A percentile compares a stretch with the other conserved stretches of the same genome.
These are phyloP conservation scores for Cariama cristata DNA, from an alignment of 2,113 vertebrate species.

Conservation along the genomic window DNA sequence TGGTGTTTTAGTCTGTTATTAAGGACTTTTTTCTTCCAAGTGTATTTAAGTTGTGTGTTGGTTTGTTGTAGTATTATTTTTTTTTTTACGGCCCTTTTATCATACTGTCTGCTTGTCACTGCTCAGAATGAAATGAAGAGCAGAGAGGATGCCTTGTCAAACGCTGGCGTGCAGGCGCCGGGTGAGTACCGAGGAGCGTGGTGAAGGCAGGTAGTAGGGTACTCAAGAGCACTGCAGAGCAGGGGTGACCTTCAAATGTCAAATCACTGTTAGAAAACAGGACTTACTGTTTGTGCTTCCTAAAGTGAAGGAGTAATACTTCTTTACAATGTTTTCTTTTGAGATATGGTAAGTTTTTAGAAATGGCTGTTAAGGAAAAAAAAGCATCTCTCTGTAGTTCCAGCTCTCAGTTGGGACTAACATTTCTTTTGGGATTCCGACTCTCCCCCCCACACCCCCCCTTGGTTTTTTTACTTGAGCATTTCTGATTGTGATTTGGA, in stretches of 20 bases:
- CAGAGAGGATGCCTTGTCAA: neutral
- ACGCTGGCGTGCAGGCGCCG: neutral
- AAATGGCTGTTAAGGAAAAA: neutral
- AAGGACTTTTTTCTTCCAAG: neutral
- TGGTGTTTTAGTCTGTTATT: neutral
- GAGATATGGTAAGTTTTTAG: neutral
- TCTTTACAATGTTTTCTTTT: neutral
- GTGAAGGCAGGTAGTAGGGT: neutral
- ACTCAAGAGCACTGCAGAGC: neutral
- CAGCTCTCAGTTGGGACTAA: neutral
- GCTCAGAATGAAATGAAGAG: neutral
- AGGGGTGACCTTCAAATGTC: neutral
- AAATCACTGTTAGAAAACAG: neutral
- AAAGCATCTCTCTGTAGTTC: neutral
- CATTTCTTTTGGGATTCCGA: neutral
- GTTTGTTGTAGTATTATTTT: neutral
- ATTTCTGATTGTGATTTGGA: neutral
- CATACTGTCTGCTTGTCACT: neutral
- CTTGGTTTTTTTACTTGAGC: neutral
- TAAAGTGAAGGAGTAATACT: neutral
- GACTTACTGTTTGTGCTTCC: neutral
- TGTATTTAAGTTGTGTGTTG: neutral
- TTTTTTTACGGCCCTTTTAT: rapidly evolving
- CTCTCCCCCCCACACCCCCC: rapidly evolving
- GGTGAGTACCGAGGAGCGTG: neutral